Conservation (phyloP, 2,888 invertebrate genomes). For the Xylocampa areola region DNA sequence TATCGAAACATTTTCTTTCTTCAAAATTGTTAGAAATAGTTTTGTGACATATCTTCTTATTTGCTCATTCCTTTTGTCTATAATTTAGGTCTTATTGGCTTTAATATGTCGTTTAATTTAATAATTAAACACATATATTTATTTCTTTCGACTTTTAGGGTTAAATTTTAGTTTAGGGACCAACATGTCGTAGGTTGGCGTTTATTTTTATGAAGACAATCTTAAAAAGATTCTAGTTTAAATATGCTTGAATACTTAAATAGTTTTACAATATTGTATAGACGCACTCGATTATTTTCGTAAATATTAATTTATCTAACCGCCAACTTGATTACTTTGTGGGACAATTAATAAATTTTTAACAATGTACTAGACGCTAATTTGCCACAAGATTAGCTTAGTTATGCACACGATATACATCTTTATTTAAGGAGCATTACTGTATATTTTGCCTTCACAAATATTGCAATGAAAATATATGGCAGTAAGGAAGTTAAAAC, state of each 20-base stretch:
- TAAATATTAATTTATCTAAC: no score
- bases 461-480: conserved; percentile 19
- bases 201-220: conserved; percentile 3
- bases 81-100: conserved; percentile 42
- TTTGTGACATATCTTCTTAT: conserved; percentile 37
- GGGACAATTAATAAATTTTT: not conserved
- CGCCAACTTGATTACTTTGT: not conserved
- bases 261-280: no score
- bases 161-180: conserved; percentile 33
- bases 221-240: conserved; percentile 15
- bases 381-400: conserved; percentile 25
- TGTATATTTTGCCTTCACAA: conserved; percentile 33
- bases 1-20: no score
- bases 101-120: conserved; percentile 43
- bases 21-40: conserved; percentile 10
- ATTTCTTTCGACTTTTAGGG: conserved; percentile 22
- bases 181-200: conserved; percentile 10
- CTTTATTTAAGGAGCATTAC: conserved; percentile 14
- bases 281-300: no score
- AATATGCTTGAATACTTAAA: conserved; percentile 6
- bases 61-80: conserved; percentile 60
- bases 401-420: conserved; percentile 20
- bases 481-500: conserved; percentile 11
- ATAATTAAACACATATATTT: conserved; percentile 29
- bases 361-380: conserved; percentile 14